Evolutionary conservation across 2,113 vertebrate genomes (phyloP).

Genomic region (Haliaeetus leucogaster): DNA sequence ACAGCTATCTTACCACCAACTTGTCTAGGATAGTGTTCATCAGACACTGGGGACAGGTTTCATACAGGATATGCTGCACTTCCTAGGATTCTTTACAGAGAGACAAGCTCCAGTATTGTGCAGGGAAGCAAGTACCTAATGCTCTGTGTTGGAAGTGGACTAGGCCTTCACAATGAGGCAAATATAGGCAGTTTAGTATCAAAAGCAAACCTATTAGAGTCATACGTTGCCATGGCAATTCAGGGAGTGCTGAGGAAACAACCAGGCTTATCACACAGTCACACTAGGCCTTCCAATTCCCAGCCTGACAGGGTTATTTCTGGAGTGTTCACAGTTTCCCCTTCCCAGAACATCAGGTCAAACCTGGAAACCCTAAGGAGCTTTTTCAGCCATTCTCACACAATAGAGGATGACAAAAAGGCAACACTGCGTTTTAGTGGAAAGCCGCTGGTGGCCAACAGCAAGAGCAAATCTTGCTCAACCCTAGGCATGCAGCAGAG

Average conservation of each 20-base stretch:
- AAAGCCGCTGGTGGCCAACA: not conserved
- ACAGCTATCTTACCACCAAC: not conserved
- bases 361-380: not conserved
- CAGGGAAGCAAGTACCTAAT: not conserved
- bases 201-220: not conserved
- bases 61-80: not conserved
- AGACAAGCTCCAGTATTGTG: not conserved
- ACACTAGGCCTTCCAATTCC: not conserved
- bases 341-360: not conserved
- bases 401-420: not conserved
- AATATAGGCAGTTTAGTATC: not conserved
- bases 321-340: not conserved
- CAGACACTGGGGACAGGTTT: not conserved
- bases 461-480: not conserved
- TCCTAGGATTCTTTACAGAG: not conserved
- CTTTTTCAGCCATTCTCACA: not conserved
- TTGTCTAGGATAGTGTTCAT: not conserved
- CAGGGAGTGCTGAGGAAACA: not conserved
- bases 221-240: not conserved
- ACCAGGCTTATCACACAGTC: not conserved
- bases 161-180: not conserved
- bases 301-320: not conserved
- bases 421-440: not conserved
- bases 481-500: not conserved
- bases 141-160: not conserved